Evolutionary conservation across 2,113 vertebrate genomes (phyloP), one percentile per base, ranked within the genome.

Genomic region (Microcebus tavaratra): DNA sequence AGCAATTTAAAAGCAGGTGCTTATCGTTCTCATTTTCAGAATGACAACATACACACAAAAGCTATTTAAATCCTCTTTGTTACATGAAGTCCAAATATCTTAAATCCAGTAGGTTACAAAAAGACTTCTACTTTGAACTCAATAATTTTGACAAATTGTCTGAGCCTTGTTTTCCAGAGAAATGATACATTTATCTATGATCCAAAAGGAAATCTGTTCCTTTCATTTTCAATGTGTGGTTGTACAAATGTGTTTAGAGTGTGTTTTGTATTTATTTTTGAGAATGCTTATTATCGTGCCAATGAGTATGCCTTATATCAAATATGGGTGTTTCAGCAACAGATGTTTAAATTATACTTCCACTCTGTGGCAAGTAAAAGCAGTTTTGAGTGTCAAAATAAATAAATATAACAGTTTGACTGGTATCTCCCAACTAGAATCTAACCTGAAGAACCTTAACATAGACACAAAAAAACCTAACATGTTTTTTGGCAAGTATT

Each of bases 121-220:
- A 78, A 91, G 86, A 45, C 91, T 93, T 91, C 78, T 88, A 94
- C 90, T 97, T 96, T 86, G 67, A 87, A 87, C 68, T 53, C 68
- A 90, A 39, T 97, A 31, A 76, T 97, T 98, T 95, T 97, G 97
- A 96, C 91, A 97, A 98, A 98, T 83, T 96, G 94, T 75, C 96
- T 67, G 12, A 63, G 76, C 20, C 36, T 97, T 95, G 57, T 97
- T 97, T 98, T 96, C 85, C 85, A 93, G 93, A 88, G 63, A 98
- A 92, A 68, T 92, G 96, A 68, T 98, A 97, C 65, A 61, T 90
- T 96, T 86, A 0, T 85, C 80, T 93, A 83, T 39, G 80, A 97
- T 80, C 83, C 82, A 93, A 98, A 94, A 97, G 50, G 81, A 97
- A 96, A 93, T 96, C 91, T 96, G 23, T 75, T 97, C 31, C 90